Evolutionary conservation across 2,888 invertebrate genomes (phyloP).

Genomic region (Eulithis testata): DNA sequence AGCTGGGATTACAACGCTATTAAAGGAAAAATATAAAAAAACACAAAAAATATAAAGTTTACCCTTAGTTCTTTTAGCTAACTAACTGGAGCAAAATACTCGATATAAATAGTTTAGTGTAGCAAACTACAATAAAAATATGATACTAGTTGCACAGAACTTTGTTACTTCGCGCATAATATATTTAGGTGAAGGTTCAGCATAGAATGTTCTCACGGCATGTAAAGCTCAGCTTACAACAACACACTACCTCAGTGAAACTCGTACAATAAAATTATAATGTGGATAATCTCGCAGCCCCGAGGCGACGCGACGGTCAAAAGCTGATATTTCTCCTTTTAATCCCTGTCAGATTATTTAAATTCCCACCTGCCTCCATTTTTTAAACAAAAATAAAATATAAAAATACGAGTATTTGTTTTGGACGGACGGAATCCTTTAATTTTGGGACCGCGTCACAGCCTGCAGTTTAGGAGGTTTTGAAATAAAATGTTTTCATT

Average conservation of each 20-base stretch:
- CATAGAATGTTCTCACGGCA: not conserved
- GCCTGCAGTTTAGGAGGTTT: constrained; percentile 69
- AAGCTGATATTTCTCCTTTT: constrained; percentile 83
- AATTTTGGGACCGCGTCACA: constrained; percentile 80
- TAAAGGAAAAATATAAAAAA: not conserved
- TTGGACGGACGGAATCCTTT: constrained; percentile 82
- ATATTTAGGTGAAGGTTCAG: not conserved
- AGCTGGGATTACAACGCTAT: constrained; percentile 1
- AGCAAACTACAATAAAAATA: too few species aligned
- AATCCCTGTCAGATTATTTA: constrained; percentile 85
- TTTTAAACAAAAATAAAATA: constrained; percentile 83
- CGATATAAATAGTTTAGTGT: too few species aligned
- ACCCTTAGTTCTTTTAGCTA: too few species aligned
- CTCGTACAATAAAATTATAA: constrained; percentile 51
- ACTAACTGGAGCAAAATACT: too few species aligned
- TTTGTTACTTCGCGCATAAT: too few species aligned
- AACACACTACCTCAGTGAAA: constrained; percentile 34
- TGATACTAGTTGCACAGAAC: too few species aligned
- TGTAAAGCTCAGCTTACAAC: constrained; percentile 12
- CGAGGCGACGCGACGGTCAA: constrained; percentile 79
- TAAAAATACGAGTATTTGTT: constrained; percentile 83
- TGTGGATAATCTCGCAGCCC: constrained; percentile 68
- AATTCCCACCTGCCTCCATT: constrained; percentile 81
- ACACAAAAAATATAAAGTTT: too few species aligned
- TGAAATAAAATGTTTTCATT: constrained; percentile 70